Percentiles rank a stretch among this genome's conserved stretches.
phyloP scores from a whole-genome alignment of 2,113 vertebrate species.

The Pelusios castaneus region DNA sequence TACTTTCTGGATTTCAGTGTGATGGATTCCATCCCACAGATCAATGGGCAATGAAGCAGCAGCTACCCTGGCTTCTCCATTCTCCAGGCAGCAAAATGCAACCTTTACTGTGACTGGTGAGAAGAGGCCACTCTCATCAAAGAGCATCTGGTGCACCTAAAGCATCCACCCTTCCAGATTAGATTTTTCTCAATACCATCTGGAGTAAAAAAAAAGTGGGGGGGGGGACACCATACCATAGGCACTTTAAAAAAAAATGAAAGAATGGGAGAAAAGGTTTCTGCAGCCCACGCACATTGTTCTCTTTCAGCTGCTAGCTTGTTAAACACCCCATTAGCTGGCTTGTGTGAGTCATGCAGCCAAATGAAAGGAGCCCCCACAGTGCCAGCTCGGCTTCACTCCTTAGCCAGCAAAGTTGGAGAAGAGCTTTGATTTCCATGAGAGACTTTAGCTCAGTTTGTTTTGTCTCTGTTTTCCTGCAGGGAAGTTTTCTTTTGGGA shows the following conservation, averaged over 20 bases:
- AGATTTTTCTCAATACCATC: neutral
- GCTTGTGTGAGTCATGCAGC: neutral
- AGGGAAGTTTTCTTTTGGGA: neutral
- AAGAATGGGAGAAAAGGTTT: neutral
- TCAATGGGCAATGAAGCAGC: neutral
- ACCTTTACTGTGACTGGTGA: neutral
- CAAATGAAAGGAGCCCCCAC: neutral
- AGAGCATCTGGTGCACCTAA: neutral
- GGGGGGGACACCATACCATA: neutral
- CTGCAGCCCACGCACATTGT: neutral
- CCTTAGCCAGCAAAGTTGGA: neutral
- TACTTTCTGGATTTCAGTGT: neutral
- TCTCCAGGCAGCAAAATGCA: neutral
- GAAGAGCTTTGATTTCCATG: neutral
- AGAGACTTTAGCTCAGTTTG: neutral
- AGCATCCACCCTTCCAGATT: neutral
- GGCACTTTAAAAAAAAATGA: neutral
- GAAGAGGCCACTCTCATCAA: neutral
- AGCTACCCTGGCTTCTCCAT: neutral
- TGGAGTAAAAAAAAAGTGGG: neutral
- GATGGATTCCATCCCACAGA: neutral
- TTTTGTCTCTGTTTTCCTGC: neutral
- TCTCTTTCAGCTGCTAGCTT: neutral
- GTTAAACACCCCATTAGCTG: neutral
- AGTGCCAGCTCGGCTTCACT: neutral